Evolutionary conservation across 92 coral and sea anemone genomes (phyloP).

Genomic region (Paragorgia papillata): DNA sequence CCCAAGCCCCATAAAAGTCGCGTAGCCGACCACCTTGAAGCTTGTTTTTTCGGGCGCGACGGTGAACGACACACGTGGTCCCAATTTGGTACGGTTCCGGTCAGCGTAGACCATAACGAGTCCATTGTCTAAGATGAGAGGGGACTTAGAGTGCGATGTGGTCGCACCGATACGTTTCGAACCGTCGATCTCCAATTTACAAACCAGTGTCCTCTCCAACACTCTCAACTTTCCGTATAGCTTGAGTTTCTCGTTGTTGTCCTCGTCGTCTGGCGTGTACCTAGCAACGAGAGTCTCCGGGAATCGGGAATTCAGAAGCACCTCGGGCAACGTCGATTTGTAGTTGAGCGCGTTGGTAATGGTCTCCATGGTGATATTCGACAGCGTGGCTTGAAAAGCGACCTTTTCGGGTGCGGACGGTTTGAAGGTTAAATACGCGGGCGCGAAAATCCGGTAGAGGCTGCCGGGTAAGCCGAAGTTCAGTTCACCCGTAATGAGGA

Average conservation of each 20-base stretch:
- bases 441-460: constrained; percentile 61
- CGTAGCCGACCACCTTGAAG: constrained; percentile 72
- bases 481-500: constrained; percentile 65
- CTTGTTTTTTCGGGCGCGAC: constrained; percentile 75
- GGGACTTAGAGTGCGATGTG: constrained; percentile 70
- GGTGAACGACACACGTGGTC: constrained; percentile 71
- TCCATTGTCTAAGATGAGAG: constrained; percentile 84
- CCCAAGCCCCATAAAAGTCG: constrained; percentile 81
- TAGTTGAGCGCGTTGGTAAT: constrained; percentile 70
- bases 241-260: not conserved
- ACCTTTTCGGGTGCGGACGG: constrained; percentile 71
- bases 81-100: constrained; percentile 67
- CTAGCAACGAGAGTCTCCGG: constrained; percentile 65
- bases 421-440: constrained; percentile 66
- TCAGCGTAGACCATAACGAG: constrained; percentile 78
- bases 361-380: constrained; percentile 70
- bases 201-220: constrained; percentile 74
- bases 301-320: constrained; percentile 72
- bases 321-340: constrained; percentile 76
- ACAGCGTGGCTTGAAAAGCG: constrained; percentile 71
- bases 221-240: constrained; percentile 62
- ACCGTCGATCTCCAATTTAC: constrained; percentile 63
- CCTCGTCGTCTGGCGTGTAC: constrained; percentile 22
- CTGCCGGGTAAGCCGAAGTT: constrained; percentile 74
- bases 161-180: constrained; percentile 60